phyloP scores from a whole-genome alignment of 2,888 invertebrate genomes.

The Drosophila nigricruria region DNA sequence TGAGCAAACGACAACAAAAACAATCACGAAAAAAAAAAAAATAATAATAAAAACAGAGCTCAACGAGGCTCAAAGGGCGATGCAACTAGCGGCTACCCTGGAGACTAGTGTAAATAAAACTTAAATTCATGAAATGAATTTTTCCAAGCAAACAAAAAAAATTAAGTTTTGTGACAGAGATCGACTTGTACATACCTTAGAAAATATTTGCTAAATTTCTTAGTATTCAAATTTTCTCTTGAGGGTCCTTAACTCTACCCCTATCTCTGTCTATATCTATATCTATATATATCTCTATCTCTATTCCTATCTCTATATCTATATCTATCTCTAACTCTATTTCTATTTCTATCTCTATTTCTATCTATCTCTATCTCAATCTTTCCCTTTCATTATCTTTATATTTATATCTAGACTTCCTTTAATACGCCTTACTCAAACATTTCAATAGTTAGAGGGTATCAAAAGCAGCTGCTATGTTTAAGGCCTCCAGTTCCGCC shows the following conservation, averaged over 20 bases:
- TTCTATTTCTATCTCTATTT: not conserved
- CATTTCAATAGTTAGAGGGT: not conserved
- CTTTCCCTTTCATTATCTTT: not conserved
- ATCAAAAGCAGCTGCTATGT: not conserved
- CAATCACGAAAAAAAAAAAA: slow-evolving; percentile 27
- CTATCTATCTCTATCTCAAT: not conserved
- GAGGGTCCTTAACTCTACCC: not conserved
- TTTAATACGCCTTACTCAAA: not conserved
- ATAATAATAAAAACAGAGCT: not conserved
- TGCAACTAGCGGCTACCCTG: slow-evolving; percentile 10
- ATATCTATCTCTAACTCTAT: not conserved
- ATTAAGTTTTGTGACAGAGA: not conserved
- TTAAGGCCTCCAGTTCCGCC: not conserved
- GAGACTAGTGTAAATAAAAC: not conserved
- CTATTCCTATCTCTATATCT: not conserved
- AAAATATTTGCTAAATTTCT: not conserved
- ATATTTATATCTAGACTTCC: not conserved
- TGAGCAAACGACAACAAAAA: slow-evolving; percentile 29
- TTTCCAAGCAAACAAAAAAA: not conserved
- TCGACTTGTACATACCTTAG: not conserved
- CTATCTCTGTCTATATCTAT: not conserved
- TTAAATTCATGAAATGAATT: not conserved
- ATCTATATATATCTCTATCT: not conserved
- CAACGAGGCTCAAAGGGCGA: not conserved
- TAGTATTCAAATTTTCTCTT: not conserved